Evolutionary conservation across 2,797 vertebrate genomes (phyloP).

Genomic region (Potorous gilbertii): DNA sequence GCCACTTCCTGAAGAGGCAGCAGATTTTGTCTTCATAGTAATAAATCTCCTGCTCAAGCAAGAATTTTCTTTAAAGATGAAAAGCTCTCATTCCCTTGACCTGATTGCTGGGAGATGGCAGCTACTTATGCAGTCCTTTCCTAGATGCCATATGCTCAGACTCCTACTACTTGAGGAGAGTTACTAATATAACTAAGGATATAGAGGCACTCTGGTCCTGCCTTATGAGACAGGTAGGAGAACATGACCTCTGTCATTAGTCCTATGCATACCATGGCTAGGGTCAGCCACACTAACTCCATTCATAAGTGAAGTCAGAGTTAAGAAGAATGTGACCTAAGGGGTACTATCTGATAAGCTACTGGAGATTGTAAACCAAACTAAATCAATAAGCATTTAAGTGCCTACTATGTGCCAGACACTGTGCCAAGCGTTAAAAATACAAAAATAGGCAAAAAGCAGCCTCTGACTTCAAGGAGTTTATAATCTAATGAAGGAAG

Average conservation of each 20-base stretch:
- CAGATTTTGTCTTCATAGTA: constrained; percentile 25
- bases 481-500: background rate
- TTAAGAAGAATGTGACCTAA: background rate
- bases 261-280: background rate
- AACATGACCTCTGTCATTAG: background rate
- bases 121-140: background rate
- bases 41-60: background rate
- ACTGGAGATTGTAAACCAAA: background rate
- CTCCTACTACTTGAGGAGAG: background rate
- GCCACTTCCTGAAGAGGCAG: background rate
- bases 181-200: background rate
- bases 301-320: background rate
- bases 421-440: background rate
- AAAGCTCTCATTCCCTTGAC: background rate
- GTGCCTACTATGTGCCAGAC: background rate
- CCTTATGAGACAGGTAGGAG: background rate
- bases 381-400: background rate
- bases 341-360: background rate
- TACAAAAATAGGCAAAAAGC: background rate
- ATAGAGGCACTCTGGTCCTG: background rate
- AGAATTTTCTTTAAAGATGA: background rate
- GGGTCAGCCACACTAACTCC: background rate
- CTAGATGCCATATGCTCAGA: background rate
- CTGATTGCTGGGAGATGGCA: accelerated
- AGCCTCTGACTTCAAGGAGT: background rate